Evolutionary conservation across 2,797 vertebrate species (phyloP), one percentile per base, ranked within the genome.

Genomic region (Muraenolepis orangiensis): DNA sequence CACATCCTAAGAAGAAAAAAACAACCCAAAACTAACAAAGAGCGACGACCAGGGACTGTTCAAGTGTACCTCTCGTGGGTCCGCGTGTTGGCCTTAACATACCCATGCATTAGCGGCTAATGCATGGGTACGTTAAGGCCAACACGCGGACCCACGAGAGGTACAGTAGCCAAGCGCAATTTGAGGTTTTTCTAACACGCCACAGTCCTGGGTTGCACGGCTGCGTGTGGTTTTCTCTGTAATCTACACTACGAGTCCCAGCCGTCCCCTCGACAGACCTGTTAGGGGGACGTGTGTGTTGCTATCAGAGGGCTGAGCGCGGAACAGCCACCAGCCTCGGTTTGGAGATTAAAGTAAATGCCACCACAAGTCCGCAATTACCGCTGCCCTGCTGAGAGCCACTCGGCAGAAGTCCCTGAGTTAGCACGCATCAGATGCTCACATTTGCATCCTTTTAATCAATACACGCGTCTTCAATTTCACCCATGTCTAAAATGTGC

Each of bases 321-420:
- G 83, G 83, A 81, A 82, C 87, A 86, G 85, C 82, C 82, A 92
- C 86, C 79, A 88, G 87, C 90, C 91, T 93, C 90, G 90, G 88
- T 92, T n/a, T 90, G 89, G 90, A 91, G 91, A 91, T 90, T 92
- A 91, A 87, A 92, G 88, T 93, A 91, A 93, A 85, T 88, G 82
- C 87, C 86, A 86, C 85, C 86, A n/a, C n/a, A 83, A 87, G 87
- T 90, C 89, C 85, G 85, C 85, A 89, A 89, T 90, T 89, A 90
- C 88, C 85, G 79, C 86, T 73, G 81, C 87, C 85, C 86, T 83
- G 78, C 80, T n/a, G n/a, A 78, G 77, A 78, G 84, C 87, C 64
- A 84, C 79, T 80, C 82, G 26, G 82, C 76, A 78, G 76, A 75
- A 84, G 85, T 86, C 87, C 84, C 83, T 88, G 84, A 87, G 85